Evolutionary conservation across 2,113 vertebrate genomes (phyloP), one percentile per base, ranked within the genome.

Genomic region (Hypanus sabinus): DNA sequence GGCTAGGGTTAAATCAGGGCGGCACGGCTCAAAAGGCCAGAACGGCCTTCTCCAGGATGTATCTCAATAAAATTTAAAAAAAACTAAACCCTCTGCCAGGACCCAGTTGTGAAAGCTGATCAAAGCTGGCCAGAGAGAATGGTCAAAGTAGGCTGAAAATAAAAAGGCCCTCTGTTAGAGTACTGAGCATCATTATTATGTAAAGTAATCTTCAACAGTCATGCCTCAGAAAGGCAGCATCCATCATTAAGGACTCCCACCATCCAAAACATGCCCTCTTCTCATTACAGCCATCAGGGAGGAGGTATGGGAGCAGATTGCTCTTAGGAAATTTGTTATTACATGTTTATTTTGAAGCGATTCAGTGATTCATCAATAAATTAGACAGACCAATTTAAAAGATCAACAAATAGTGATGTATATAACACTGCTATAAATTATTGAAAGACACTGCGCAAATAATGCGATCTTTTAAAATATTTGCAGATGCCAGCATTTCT

Each of bases 281-380:
- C 46, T 46, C 46, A 46, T 46, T 46, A 46, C 46, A 46, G 0
- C 46, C 46, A 46, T 46, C 46, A 46, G 46, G 46, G 46, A 46
- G 46, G 46, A 46, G 46, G 46, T 46, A 46, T 46, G 2, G 46
- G 46, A 65, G 85, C 62, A 88, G n/a, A n/a, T 60, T 88, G 85
- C 60, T 65, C 85, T n/a, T 33, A 33, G 65, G 12, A 65, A 8
- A 65, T 33, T 88, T 88, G 12, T 1, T 33, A 65, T 88, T 33
- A n/a, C 20, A 33, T 18, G 60, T 33, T 46, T 30, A 14, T 65
- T 65, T 65, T 65, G 55, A 30, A 65, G 14, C 33, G 30, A 62
- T 65, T 88, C 4, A n/a, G 85, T 16, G 85, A 90, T 90, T 6
- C 65, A 90, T 90, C 85, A 90, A 90, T 90, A 90, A 65, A 68